These are phyloP conservation scores for Synodontis membranacea DNA, from an alignment of 2,113 vertebrate genomes.

Conservation along the genomic window DNA sequence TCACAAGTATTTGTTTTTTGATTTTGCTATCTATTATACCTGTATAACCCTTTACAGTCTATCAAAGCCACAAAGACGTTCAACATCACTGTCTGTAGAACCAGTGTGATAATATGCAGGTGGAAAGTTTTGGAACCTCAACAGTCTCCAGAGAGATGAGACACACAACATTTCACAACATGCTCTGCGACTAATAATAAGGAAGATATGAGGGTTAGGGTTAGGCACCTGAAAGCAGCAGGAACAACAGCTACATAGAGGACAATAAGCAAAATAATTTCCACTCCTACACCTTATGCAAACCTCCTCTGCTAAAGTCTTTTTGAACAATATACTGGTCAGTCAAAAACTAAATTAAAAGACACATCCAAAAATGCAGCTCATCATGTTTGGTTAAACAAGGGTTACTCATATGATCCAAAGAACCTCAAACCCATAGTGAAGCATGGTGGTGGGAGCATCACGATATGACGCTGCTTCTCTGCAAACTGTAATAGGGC, in stretches of 20 bases:
- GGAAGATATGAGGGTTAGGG: background rate
- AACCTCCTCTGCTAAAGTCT: background rate
- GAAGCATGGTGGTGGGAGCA: no score
- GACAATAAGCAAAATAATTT: background rate
- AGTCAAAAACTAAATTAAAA: background rate
- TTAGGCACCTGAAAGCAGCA: background rate
- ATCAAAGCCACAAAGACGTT: background rate
- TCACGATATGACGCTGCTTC: no score
- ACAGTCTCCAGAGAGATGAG: background rate
- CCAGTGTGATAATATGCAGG: background rate
- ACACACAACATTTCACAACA: background rate
- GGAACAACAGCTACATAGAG: background rate
- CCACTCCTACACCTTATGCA: background rate
- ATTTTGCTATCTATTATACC: background rate
- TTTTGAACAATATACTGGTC: background rate
- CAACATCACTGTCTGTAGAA: background rate
- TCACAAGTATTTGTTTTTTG: no score
- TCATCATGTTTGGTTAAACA: background rate
- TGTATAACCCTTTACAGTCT: no score
- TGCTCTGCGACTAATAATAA: background rate
- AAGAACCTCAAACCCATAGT: no score
- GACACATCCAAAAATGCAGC: background rate
- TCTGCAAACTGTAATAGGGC: no score
- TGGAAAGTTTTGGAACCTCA: background rate
- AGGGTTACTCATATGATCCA: background rate